Percentiles rank a stretch among this genome's conserved stretches.
phyloP scores from a whole-genome alignment of 2,888 invertebrate species.

The Drosophila conformis region DNA sequence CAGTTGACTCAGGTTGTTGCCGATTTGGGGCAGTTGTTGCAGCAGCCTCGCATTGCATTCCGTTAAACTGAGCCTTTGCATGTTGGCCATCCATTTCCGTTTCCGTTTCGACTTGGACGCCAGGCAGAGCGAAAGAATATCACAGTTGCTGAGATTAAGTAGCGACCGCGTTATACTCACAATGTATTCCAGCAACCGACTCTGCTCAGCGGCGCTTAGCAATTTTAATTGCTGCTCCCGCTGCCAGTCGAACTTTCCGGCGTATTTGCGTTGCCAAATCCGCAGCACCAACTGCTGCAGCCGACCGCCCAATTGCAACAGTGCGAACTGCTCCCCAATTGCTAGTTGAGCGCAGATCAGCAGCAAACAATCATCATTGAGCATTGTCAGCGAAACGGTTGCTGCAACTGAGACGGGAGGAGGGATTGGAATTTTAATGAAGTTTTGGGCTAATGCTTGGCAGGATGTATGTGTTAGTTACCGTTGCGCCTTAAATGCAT shows the following conservation, averaged over 20 bases:
- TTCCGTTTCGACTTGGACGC: constrained; percentile 13
- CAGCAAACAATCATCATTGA: constrained; percentile 69
- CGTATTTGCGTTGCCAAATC: constrained; percentile 59
- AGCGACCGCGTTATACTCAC: constrained; percentile 44
- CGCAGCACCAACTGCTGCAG: constrained; percentile 49
- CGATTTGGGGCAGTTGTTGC: constrained; percentile 39
- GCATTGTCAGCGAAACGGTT: constrained; percentile 32
- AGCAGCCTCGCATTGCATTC: constrained; percentile 32
- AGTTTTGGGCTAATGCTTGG: constrained; percentile 1
- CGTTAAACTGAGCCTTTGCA: constrained; percentile 50
- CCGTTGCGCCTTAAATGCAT: constrained; percentile 42
- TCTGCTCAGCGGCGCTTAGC: constrained; percentile 42
- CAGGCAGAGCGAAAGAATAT: constrained; percentile 30
- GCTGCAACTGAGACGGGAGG: background rate
- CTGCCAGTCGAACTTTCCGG: constrained; percentile 47
- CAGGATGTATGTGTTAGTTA: constrained; percentile 25
- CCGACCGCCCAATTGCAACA: constrained; percentile 51
- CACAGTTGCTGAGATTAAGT: constrained; percentile 47
- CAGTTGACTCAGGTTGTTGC: constrained; percentile 48
- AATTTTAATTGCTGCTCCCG: constrained; percentile 44
- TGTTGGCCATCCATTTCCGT: constrained; percentile 19
- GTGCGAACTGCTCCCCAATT: constrained; percentile 58
- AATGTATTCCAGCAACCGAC: constrained; percentile 44
- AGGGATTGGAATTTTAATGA: constrained; percentile 3
- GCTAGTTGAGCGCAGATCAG: constrained; percentile 58